Percentiles rank a stretch among this genome's conserved stretches.
Evolutionary conservation across 1,140 invertebrate species (phyloP).

Genomic region (Berghia stephanieae): DNA sequence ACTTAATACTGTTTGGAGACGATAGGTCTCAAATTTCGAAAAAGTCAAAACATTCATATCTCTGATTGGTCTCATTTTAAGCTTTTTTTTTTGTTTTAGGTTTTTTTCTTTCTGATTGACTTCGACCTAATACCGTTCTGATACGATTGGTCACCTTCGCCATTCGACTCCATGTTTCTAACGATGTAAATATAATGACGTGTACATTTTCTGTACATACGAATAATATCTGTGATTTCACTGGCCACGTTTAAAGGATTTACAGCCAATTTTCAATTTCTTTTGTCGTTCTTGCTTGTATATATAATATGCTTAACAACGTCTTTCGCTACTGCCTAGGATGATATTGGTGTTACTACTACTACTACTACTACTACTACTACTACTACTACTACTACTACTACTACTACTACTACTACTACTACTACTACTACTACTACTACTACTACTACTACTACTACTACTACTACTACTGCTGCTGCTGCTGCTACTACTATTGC

Average conservation of each 20-base stretch:
- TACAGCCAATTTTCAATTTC: neutral
- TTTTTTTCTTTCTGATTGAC: no score
- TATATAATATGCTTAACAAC: no score
- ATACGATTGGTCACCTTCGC: no score
- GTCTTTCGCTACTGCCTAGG: neutral
- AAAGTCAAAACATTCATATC: no score
- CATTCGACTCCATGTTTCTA: neutral
- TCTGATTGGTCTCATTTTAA: no score
- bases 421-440: conserved; percentile 1
- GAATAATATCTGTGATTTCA: neutral
- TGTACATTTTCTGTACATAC: neutral
- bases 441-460: conserved; percentile 2
- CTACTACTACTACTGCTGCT: conserved; percentile 1
- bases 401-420: conserved; percentile 1
- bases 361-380: conserved; percentile 2
- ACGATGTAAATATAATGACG: neutral
- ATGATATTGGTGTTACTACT: conserved; percentile 2
- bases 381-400: conserved; percentile 2
- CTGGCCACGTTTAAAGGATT: neutral
- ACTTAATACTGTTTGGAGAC: no score
- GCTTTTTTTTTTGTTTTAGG: no score
- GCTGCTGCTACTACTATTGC: conserved; percentile 1
- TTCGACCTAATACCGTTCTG: no score
- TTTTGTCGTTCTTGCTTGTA: no score
- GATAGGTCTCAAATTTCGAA: no score